Percentiles rank a stretch among this genome's conserved stretches.
These are phyloP conservation scores for Addax nasomaculatus DNA, from an alignment of 2,113 vertebrate species.

Conservation along the genomic window DNA sequence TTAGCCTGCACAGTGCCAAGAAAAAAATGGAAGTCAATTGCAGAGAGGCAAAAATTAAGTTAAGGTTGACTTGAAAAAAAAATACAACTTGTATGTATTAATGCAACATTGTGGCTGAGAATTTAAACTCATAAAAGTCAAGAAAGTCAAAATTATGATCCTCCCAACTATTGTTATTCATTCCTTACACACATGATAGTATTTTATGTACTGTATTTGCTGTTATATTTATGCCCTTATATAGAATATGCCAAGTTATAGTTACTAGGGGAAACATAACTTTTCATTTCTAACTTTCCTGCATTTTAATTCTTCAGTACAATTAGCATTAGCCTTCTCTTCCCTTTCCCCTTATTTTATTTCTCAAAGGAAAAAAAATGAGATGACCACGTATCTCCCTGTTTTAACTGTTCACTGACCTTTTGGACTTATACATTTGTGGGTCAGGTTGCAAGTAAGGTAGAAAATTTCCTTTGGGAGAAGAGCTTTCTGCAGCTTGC, in stretches of 20 bases:
- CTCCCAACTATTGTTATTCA: constrained; percentile 51
- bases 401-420: not conserved
- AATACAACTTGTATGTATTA: constrained; percentile 35
- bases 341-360: not conserved
- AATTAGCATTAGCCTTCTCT: not conserved
- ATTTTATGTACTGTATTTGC: constrained; percentile 61
- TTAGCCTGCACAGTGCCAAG: not conserved
- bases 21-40: not conserved
- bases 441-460: not conserved
- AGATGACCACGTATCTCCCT: not conserved
- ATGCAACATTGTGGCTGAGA: constrained; percentile 35
- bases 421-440: not conserved
- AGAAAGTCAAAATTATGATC: constrained; percentile 60
- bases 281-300: constrained; percentile 57
- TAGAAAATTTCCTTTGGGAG: not conserved
- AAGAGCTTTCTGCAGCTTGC: not conserved
- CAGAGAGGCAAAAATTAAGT: constrained; percentile 37
- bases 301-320: constrained; percentile 54
- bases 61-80: constrained; percentile 35
- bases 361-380: not conserved
- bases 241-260: constrained; percentile 57
- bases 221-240: constrained; percentile 69
- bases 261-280: constrained; percentile 64
- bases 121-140: constrained; percentile 66
- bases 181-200: constrained; percentile 40